A percentile compares a stretch with the other conserved stretches of the same genome.
Evolutionary conservation across 2,113 vertebrate genomes (phyloP).

Genomic region (Tetraodon nigroviridis): DNA sequence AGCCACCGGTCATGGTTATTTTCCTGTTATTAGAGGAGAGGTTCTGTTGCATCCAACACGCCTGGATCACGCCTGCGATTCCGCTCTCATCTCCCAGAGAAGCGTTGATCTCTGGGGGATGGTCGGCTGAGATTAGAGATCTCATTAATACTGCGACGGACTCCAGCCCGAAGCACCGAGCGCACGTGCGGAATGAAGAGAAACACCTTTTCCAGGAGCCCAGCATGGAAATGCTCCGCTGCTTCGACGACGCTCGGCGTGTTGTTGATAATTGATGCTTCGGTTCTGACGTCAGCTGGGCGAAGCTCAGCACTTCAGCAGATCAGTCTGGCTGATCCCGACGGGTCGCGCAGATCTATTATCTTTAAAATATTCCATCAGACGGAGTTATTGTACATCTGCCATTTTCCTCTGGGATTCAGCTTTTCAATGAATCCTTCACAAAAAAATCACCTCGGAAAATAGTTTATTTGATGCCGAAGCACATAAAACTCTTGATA

Average conservation of each 20-base stretch:
- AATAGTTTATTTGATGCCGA: conserved; percentile 52
- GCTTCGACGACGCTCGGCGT: not conserved
- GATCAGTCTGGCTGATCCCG: not conserved
- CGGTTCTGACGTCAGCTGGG: not conserved
- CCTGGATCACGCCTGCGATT: conserved; percentile 7
- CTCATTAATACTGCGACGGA: conserved; percentile 15
- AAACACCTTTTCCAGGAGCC: not conserved
- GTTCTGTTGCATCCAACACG: too few relatives aligned
- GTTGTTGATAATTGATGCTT: too few relatives aligned
- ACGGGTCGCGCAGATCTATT: too few relatives aligned
- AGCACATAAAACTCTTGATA: conserved; percentile 25
- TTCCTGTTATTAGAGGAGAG: too few relatives aligned
- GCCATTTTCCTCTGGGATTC: not conserved
- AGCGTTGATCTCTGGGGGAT: conserved; percentile 17
- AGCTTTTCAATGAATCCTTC: conserved; percentile 2
- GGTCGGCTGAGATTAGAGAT: conserved; percentile 1
- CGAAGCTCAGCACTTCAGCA: not conserved
- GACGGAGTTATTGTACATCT: not conserved
- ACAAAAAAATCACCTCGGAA: conserved; percentile 35
- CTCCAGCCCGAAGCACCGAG: conserved; percentile 4
- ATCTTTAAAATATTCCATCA: not conserved
- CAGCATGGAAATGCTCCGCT: not conserved
- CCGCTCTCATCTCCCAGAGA: not conserved
- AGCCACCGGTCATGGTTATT: too few relatives aligned
- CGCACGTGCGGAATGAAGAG: not conserved